Percentiles rank a stretch among this genome's conserved stretches.
Conservation (phyloP, 2,888 invertebrate species). For the Laothoe populi region DNA sequence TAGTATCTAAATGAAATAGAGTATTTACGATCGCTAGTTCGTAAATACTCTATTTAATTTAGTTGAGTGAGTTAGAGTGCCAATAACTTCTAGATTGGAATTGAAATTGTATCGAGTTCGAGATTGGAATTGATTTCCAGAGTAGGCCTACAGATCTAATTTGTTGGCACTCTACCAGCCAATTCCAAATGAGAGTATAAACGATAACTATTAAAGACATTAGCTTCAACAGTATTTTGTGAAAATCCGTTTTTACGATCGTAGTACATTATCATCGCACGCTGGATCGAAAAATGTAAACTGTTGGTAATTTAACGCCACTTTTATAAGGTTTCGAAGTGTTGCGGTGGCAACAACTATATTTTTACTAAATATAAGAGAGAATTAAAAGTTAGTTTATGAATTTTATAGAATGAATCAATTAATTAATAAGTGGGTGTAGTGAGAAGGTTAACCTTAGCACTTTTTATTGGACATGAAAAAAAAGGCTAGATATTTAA, state of each 20-base stretch:
- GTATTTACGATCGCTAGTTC: too few relatives aligned
- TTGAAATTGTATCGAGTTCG: too few relatives aligned
- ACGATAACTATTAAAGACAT: too few relatives aligned
- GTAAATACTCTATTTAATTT: too few relatives aligned
- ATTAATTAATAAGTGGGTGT: not conserved
- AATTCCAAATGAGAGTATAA: too few relatives aligned
- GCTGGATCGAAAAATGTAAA: slow-evolving; percentile 23
- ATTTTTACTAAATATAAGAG: not conserved
- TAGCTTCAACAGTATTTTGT: too few relatives aligned
- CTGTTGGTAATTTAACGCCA: slow-evolving; percentile 23
- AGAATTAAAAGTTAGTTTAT: not conserved
- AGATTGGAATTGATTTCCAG: too few relatives aligned
- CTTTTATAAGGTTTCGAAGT: slow-evolving; percentile 25
- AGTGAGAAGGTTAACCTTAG: not conserved
- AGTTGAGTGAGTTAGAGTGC: too few relatives aligned
- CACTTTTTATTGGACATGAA: not conserved
- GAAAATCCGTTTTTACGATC: slow-evolving; percentile 18
- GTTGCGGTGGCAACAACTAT: slow-evolving; percentile 25
- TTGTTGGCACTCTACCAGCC: not conserved
- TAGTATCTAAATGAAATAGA: too few relatives aligned
- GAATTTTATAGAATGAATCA: not conserved
- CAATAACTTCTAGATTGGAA: too few relatives aligned
- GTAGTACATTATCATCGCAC: slow-evolving; percentile 1
- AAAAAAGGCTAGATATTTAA: too few relatives aligned
- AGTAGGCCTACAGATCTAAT: too few relatives aligned